Percentiles rank a stretch among this genome's conserved stretches.
phyloP scores from a whole-genome alignment of 2,113 vertebrate species.

The Oncorhynchus mykiss region DNA sequence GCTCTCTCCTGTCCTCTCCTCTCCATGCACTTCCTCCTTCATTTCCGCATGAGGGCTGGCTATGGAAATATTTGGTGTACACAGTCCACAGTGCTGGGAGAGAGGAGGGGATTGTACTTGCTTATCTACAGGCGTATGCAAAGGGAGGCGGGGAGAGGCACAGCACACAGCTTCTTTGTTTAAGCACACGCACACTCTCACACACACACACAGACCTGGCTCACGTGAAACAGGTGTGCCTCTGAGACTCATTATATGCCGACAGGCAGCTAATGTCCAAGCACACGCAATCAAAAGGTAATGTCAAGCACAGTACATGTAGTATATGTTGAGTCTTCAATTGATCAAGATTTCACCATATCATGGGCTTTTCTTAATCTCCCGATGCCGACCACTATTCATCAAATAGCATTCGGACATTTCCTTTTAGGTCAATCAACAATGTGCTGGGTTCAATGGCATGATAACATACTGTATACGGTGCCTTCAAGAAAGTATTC shows the following conservation, averaged over 20 bases:
- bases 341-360: too few species aligned
- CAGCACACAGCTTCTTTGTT: constrained; percentile 65
- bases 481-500: too few species aligned
- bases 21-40: constrained; percentile 56
- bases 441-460: too few species aligned
- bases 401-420: too few species aligned
- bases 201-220: constrained; percentile 25
- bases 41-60: constrained; percentile 55
- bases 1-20: constrained; percentile 17
- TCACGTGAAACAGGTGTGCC: constrained; percentile 63
- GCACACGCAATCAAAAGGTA: too few species aligned
- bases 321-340: too few species aligned
- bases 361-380: too few species aligned
- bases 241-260: constrained; percentile 36
- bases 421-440: too few species aligned
- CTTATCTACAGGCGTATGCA: constrained; percentile 77
- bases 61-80: constrained; percentile 79
- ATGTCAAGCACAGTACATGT: too few species aligned
- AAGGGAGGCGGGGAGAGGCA: constrained; percentile 60
- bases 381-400: too few species aligned
- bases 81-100: constrained; percentile 60
- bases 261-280: constrained; percentile 38
- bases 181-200: constrained; percentile 41
- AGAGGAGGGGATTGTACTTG: constrained; percentile 46
- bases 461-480: too few species aligned